Evolutionary conservation across 1,140 invertebrate genomes (phyloP), one percentile per base, ranked within the genome.

Genomic region (Cherax quadricarinatus): DNA sequence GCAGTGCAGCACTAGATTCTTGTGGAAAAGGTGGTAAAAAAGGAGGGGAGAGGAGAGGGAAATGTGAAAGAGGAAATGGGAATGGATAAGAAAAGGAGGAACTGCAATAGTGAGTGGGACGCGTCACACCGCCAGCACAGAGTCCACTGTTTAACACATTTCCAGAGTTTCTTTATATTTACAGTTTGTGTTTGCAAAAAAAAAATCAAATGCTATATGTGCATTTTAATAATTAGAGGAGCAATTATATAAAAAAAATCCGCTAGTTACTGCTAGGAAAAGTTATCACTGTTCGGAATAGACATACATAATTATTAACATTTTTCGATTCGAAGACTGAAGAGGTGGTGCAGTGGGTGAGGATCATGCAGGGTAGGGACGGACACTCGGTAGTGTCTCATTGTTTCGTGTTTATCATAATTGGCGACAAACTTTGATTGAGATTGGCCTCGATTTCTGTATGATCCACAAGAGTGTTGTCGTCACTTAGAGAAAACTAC

Each of bases 231-330:
- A 16, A 81, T 24, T 53, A 49, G 21, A 75, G 6, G 70, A 30
- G 70, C 9, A 4, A 75, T 16, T 53, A 78, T 21, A 87, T 49
- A 53, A 53, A 57, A 24, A 14, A 24, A n/a, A n/a, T 79, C 57
- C 48, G 16, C 85, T 10, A 78, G 10, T 87, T 49, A 57, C 53
- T 87, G 51, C 24, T 18, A 78, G 84, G 18, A 73, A 24, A 79
- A 53, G 73, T 87, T 78, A 87, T 78, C 70, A 87, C 49, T 87
- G 51, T 79, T 78, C 51, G 48, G 85, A 87, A 87, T 87, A 85
- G 60, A 85, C 83, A 66, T 70, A 85, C 10, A 30, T 12, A 14
- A 41, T 41, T 41, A 41, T 41, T 41, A 41, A 41, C 30, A 70
- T 21, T 70, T 12, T 70, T 70, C 18, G n/a, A 12, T 75, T 30